phyloP scores from a whole-genome alignment of 2,888 invertebrate species.

The Himalopsyche kuldschensis region DNA sequence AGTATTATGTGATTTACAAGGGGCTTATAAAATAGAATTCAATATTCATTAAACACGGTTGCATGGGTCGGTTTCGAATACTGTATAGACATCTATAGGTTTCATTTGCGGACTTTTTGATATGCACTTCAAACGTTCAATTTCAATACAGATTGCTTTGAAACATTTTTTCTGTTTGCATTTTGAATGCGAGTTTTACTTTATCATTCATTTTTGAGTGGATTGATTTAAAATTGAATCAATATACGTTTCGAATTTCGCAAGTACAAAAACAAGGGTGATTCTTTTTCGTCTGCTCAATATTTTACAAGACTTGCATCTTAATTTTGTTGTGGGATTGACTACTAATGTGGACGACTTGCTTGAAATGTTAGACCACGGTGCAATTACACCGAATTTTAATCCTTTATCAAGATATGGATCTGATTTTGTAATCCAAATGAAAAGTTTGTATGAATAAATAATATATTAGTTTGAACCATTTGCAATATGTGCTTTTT shows the following conservation, averaged over 20 bases:
- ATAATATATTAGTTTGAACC: too few relatives aligned
- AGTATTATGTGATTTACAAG: slow-evolving; percentile 3
- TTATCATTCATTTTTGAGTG: neutral
- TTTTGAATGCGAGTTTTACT: neutral
- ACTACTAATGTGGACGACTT: too few relatives aligned
- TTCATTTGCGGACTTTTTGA: neutral
- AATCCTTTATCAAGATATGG: too few relatives aligned
- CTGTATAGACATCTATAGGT: neutral
- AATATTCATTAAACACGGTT: slow-evolving; percentile 3
- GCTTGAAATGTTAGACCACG: too few relatives aligned
- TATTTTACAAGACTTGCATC: too few relatives aligned
- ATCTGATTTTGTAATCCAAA: too few relatives aligned
- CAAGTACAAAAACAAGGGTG: too few relatives aligned
- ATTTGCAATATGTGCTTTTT: too few relatives aligned
- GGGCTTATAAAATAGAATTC: neutral
- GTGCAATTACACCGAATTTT: too few relatives aligned
- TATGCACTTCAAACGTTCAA: neutral
- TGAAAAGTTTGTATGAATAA: too few relatives aligned
- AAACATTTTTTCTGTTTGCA: neutral
- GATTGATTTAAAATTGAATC: neutral
- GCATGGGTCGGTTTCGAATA: neutral
- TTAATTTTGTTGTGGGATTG: too few relatives aligned
- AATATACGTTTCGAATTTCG: neutral
- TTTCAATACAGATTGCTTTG: neutral
- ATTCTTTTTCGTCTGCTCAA: too few relatives aligned